Base-by-base conservation (phyloP, 64 coral and sea anemone genomes). In the Actinia equina region DNA sequence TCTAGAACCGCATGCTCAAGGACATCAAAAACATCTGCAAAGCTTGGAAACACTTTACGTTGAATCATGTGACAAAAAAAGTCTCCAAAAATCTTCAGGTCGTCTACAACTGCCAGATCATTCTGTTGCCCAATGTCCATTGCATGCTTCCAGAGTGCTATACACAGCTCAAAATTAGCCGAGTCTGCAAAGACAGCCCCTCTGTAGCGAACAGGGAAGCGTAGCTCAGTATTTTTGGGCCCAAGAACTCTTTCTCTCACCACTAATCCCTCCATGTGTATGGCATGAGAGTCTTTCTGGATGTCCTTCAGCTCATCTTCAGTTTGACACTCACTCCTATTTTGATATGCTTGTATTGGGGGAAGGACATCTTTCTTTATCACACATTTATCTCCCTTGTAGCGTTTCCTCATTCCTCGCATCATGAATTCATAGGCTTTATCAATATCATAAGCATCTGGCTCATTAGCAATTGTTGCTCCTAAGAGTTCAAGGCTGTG, bases 51-150 rank as follows among this genome's bases (percentile, higher is more conserved):
- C 46, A 49, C 46, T 49, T 92, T 87, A 84, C 88, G 84, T 11
- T 95, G 94, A 45, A 95, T 86, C 94, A 95, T 95, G 19, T 92
- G 87, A 27, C 90, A 92, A 87, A 92, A 95, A 52, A 95, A 95
- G 37, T 92, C 90, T 11, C 86, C 94, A 77, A 95, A 92, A 55
- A 92, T 92, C 20, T 95, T 92, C 0, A 95, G 71, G 78, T 95
- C 90, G 60, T 92, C 90, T 74, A 77, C 80, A 18, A 95, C 80
- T 55, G 80, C 54, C 60, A 87, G 49, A 53, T 92, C 85, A 67
- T 86, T 92, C 18, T 83, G 87, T 84, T 95, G 94, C 7, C 94
- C 94, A 45, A 95, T 95, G 42, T 95, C 87, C 56, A 95, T 91
- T 0, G 94, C 94, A 84, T 95, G 94, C 65, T 89, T 92, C 94